Base-by-base conservation (phyloP, 2,797 vertebrate genomes). In the Lerista edwardsae region DNA sequence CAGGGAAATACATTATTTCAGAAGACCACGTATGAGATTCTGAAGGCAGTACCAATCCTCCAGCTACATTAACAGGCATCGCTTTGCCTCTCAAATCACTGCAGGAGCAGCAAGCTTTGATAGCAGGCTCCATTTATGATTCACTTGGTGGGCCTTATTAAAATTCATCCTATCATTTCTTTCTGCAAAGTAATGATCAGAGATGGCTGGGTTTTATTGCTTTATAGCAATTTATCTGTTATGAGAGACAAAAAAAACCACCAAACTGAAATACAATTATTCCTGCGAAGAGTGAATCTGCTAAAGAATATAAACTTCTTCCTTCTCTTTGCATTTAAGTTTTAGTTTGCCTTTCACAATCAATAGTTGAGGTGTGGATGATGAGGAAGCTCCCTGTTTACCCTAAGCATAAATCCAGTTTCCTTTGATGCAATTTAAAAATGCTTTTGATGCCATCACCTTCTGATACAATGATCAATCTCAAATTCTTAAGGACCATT, bases 151-250 rank as follows among this genome's bases (percentile, higher is more conserved):
- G 39, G 62, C 34, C 61, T 80, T 62, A 69, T 4, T 83, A 62
- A 84, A 88, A 84, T 88, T 65, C 36, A 78, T 59, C 29, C 44
- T 59, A 1, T 79, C 1, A 62, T 86, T 90, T 90, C 79, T 41
- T 71, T 87, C 4, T 29, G 71, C 51, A 27, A 23, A 76, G 73
- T 64, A 84, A 78, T 79, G 78, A 88, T 89, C 34, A 44, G 85
- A 89, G 67, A 74, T 71, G 87, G 57, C 9, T 87, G 79, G 4
- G 11, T 23, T 89, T 86, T 88, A 69, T 86, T 86, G 65, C 7
- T 86, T 83, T 31, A 14, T 78, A 19, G 31, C 1, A 31, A 77
- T 17, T 31, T n/a, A 62, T 68, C 19, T 73, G 17, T 39, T 87
- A 85, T 87, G 39, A 4, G n/a, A 75, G 29, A 87, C 25, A 14